Base-by-base conservation (phyloP, 2,113 vertebrate genomes). In the Daboia siamensis region DNA sequence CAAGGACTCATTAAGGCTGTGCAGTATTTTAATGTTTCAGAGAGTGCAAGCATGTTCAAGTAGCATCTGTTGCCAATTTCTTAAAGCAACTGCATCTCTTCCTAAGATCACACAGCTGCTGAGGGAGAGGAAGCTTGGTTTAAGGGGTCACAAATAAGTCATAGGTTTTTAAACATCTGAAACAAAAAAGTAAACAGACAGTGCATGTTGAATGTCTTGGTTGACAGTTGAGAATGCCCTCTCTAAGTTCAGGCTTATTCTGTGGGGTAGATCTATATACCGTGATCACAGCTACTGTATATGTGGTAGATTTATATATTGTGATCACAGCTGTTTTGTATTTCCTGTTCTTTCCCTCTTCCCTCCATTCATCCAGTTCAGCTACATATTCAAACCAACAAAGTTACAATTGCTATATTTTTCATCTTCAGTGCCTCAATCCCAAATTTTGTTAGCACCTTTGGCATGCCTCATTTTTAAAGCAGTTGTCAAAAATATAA, bases 401-500 rank as follows among this genome's bases (percentile, higher is more conserved):
- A 89, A 64, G 88, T 51, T 24, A n/a, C 12, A 21, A 6, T n/a
- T 17, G 54, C 17, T 26, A 9, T 26, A 44, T 88, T 44, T 59
- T 86, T 88, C 88, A 64, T 6, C 85, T 94, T 90, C n/a, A 52
- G 87, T 87, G 7, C 86, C 89, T 88, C 80, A 91, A 57, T 44
- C 13, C 13, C 21, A 88, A 84, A 84, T 23, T 56, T 64, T 91
- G n/a, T 3, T 26, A 84, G 80, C 84, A 54, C 0, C 0, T 84
- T 93, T 51, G 57, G 59, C 93, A 51, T 61, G 52, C 94, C 69
- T 74, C 69, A 85, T 26, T 91, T 94, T 85, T 48, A 48, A 80
- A 93, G 85, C 55, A 91, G 11, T 39, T 2, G 0, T 85, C 92
- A 92, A 80, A 46, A 84, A 90, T 80, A 0, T 2, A 44, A 93